Evolutionary conservation across 23 tunicate species (phyloP), one percentile per base, ranked within the genome.

Genomic region (Pegea sp.): DNA sequence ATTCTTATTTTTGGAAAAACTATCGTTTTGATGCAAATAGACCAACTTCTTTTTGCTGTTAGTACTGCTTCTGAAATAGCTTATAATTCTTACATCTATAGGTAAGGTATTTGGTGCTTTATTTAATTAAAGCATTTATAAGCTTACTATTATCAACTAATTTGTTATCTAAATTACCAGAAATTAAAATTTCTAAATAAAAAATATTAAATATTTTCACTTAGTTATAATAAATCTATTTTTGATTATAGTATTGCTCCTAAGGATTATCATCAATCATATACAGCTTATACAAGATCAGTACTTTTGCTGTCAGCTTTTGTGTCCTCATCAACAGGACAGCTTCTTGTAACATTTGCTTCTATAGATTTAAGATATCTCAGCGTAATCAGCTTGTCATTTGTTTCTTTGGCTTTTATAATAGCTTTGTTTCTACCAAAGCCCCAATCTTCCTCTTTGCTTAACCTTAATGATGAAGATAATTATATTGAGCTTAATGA

Each of bases 51-150:
- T 38, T 84, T 65, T 68, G 81, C 71, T 21, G 48, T 73, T 42
- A 84, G 73, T 42, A 84, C 84, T 30, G 84, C 95, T 30, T 61
- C 64, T 34, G 72, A 84, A 63, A 74, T 84, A 53, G 95, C 78
- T 5, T 84, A 84, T 56, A 69, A 84, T 43, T 84, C 95, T 1
- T 84, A 84, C 72, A 84, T 74, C 7, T 84, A 84, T 72, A 78
- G 92, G 92, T 78, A n/a, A n/a, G n/a, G n/a, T n/a, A n/a, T n/a
- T n/a, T n/a, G n/a, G n/a, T n/a, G n/a, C n/a, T n/a, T n/a, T n/a
- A n/a, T n/a, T n/a, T n/a, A n/a, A n/a, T n/a, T n/a, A n/a, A n/a
- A n/a, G n/a, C n/a, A n/a, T n/a, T n/a, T n/a, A n/a, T n/a, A n/a
- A n/a, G n/a, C n/a, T n/a, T n/a, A n/a, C n/a, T n/a, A n/a, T n/a